A percentile compares a stretch with the other conserved stretches of the same genome.
Conservation (phyloP, 2,113 vertebrate species). For the Mus spicilegus region DNA sequence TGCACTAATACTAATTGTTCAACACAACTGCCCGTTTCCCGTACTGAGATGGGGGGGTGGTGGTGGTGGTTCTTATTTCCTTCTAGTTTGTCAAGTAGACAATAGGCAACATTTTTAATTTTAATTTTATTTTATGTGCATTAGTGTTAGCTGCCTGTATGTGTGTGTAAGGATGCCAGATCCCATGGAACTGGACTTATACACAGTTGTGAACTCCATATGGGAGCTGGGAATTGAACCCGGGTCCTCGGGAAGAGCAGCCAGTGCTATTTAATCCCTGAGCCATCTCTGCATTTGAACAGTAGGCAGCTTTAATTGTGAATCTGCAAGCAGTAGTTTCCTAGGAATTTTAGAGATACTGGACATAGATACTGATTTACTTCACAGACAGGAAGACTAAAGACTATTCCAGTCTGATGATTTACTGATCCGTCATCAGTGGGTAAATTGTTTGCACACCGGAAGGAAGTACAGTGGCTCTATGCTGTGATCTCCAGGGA, state of each 20-base stretch:
- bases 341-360: neutral
- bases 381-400: neutral
- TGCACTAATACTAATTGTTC: neutral
- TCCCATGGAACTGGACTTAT: neutral
- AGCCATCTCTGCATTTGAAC: neutral
- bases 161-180: neutral
- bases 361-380: neutral
- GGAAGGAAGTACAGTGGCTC: neutral
- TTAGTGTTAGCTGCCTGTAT: neutral
- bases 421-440: constrained; percentile 6
- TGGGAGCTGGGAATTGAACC: neutral
- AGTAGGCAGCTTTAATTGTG: neutral
- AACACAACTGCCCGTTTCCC: neutral
- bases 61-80: neutral
- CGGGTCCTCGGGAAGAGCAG: neutral
- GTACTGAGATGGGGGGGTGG: neutral
- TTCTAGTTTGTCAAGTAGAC: neutral
- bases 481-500: neutral
- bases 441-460: neutral
- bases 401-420: neutral
- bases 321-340: neutral
- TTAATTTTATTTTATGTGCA: neutral
- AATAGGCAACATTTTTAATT: neutral
- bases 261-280: neutral
- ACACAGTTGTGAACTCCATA: neutral